Percentiles rank a stretch among this genome's conserved stretches.
Conservation (phyloP, 1,140 invertebrate species). For the Conus ventricosus region DNA sequence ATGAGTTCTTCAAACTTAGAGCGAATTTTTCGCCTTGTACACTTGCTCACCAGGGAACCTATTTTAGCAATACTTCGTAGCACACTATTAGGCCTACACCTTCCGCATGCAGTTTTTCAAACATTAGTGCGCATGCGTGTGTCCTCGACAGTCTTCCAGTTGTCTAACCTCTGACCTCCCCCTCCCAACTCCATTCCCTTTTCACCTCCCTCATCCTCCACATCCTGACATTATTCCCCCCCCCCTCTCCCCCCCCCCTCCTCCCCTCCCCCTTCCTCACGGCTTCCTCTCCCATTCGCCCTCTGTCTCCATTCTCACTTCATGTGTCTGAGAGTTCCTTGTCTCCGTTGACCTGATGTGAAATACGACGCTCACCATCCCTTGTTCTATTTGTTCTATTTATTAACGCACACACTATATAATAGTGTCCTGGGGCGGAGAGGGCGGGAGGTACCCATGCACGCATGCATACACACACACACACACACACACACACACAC, state of each 20-base stretch:
- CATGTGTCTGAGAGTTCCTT: too few species aligned
- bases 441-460: neutral
- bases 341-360: too few species aligned
- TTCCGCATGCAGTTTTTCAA: neutral
- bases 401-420: neutral
- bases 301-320: neutral
- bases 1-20: constrained; percentile 20
- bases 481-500: neutral
- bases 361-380: too few species aligned
- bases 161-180: too few species aligned
- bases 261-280: neutral
- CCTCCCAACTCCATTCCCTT: neutral
- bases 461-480: neutral
- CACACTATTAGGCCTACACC: neutral
- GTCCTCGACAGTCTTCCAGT: neutral
- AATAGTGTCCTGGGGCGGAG: neutral
- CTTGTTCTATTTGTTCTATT: too few species aligned
- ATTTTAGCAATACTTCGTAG: constrained; percentile 3
- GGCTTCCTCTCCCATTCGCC: neutral
- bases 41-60: constrained; percentile 13
- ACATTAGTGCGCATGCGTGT: constrained; percentile 4
- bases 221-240: neutral
- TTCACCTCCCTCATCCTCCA: neutral
- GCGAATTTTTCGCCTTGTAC: constrained; percentile 21
- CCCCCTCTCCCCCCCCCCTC: neutral